phyloP scores from a whole-genome alignment of 92 coral and sea anemone species.

The Siderastrea siderea region DNA sequence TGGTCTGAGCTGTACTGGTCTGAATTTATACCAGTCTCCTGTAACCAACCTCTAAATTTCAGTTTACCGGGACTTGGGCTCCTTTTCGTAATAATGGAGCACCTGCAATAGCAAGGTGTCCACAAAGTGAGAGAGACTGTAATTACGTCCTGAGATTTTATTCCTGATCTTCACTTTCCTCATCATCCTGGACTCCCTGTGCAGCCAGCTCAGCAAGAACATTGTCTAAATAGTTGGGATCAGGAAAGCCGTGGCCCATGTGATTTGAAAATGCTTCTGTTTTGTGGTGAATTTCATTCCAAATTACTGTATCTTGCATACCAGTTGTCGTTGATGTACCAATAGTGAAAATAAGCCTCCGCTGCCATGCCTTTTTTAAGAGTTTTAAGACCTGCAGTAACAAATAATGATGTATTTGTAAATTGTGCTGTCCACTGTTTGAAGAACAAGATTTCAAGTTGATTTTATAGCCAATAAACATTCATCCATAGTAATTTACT shows the following conservation, averaged over 20 bases:
- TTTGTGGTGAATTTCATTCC: slow-evolving; percentile 99
- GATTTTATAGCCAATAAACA: too few species aligned
- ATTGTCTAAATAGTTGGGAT: slow-evolving; percentile 93
- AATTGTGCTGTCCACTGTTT: too few species aligned
- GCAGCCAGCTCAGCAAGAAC: slow-evolving; percentile 89
- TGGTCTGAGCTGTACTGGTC: too few species aligned
- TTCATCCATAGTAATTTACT: too few species aligned
- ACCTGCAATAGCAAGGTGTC: too few species aligned
- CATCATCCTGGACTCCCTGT: slow-evolving; percentile 85
- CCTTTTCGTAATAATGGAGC: too few species aligned
- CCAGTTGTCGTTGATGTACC: slow-evolving; percentile 92
- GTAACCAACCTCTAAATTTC: too few species aligned
- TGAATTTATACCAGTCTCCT: too few species aligned
- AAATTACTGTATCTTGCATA: slow-evolving; percentile 83
- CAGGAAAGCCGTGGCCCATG: slow-evolving; percentile 95
- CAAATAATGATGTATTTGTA: neutral
- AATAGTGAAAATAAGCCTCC: slow-evolving; percentile 89
- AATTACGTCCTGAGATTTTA: too few species aligned
- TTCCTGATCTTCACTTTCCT: neutral
- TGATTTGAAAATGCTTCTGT: slow-evolving; percentile 90
- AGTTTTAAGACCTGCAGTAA: slow-evolving; percentile 77
- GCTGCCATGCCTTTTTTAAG: slow-evolving; percentile 80
- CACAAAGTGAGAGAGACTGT: too few species aligned
- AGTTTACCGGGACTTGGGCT: too few species aligned
- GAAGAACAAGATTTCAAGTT: too few species aligned